Evolutionary conservation across 2,113 vertebrate species (phyloP), one percentile per base, ranked within the genome.

Genomic region (Triplophysa dalaica): DNA sequence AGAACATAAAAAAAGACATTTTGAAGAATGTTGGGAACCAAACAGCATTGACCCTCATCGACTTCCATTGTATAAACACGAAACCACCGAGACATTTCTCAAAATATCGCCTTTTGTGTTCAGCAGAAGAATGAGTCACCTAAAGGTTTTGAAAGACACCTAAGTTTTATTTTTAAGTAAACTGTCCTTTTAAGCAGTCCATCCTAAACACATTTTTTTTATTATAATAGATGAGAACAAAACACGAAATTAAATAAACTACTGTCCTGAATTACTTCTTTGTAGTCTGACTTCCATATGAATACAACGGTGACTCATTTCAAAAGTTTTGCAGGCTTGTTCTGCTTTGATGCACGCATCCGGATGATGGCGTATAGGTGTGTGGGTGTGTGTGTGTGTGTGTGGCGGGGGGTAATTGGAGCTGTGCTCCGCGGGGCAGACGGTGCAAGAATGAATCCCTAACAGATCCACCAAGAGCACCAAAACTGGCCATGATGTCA

Each of bases 161-260:
- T 1, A 38, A 38, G 6, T 6, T 38, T 7, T 38, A 38, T 8
- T 17, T 54, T 16, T 54, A 6, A 58, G 8, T 7, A 1, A 19
- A 7, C 17, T 56, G 7, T 90, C 89, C 88, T 87, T 33, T 52
- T 88, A 90, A 90, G 90, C 87, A 88, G 88, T 88, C 84, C 91
- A 91, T 90, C 8, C 8, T 21, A 10, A 58, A 21, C 19, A 58
- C 6, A 19, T 17, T 8, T n/a, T 8, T n/a, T n/a, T 56, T 19
- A 56, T 8, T 8, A 56, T 17, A 56, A 56, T 6, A 58, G n/a
- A 58, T 58, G 7, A 9, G 19, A 58, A 58, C n/a, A 58, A 21
- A 58, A 9, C 19, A 58, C n/a, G 2, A 45, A 45, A 45, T 56
- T 16, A 17, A 6, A 19, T 56, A 19, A 8, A 19, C 81, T 38